Base-by-base conservation (phyloP, 2,888 invertebrate genomes). In the Fragum fragum region DNA sequence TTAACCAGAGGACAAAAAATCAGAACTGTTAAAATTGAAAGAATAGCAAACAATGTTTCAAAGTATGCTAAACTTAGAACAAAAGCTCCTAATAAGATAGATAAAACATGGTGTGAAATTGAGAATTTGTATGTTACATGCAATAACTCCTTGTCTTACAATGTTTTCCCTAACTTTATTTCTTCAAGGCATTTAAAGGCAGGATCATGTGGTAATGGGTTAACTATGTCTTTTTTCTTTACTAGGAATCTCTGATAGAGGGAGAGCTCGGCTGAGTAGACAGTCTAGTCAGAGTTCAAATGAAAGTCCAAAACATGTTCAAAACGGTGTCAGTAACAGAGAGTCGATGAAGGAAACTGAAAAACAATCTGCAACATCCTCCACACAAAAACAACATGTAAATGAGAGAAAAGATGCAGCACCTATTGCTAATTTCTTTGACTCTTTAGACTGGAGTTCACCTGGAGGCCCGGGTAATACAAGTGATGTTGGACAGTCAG, bases 241-340 rank as follows among this genome's bases (percentile, higher is more conserved):
- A 59, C n/a, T 26, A 92, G 92, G 92, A 73, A 90, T 92, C 21
- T 92, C 92, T 32, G 91, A 93, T 21, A 81, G 89, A 75, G 92
- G 90, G 1, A 89, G 87, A 82, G 84, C 86, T 21, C 86, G 89
- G 28, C 82, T 92, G 59, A 87, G 85, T 21, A 73, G 90, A 71
- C 88, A 90, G 28, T 88, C 91, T 9, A 90, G 91, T 83, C 87
- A 88, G 76, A 88, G 90, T 77, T 88, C 89, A 0, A 90, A 81
- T 61, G 88, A 88, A 42, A 90, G 88, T 59, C 90, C 91, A 11
- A 66, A 85, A 42, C 88, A 91, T 63, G 29, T 47, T 23, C 28
- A 47, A 57, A 76, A 74, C 59, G 57, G 61, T 23, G 29, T 55
- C 16, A 53, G 28, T 72, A 9, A 26, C 5, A 28, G 11, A 57